Evolutionary conservation across 2,888 invertebrate genomes (phyloP).

Genomic region (Tipula unca): DNA sequence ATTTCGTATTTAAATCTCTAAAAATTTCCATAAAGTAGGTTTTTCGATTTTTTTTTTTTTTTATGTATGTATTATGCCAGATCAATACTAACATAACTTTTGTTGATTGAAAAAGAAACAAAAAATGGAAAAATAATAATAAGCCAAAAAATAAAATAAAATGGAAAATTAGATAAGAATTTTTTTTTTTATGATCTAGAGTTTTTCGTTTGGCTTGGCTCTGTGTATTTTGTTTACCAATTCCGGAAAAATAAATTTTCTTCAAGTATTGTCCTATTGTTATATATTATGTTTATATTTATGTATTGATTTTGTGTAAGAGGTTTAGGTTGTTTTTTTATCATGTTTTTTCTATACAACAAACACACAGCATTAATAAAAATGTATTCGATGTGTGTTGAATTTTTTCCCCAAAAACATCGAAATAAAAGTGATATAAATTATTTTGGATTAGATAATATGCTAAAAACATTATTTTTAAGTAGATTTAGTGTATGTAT

Average conservation of each 20-base stretch:
- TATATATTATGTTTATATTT: not conserved
- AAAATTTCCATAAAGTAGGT: not conserved
- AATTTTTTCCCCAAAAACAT: not conserved
- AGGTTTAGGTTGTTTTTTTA: not conserved
- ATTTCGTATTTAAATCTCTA: not conserved
- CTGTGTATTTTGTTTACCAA: slow-evolving; percentile 2
- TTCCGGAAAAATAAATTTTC: slow-evolving; percentile 14
- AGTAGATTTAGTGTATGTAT: not conserved
- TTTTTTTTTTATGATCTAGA: not conserved
- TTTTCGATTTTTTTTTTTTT: not conserved
- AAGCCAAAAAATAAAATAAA: not conserved
- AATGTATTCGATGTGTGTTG: not conserved
- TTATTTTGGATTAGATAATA: slow-evolving; percentile 14
- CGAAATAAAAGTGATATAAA: not conserved
- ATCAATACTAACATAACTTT: slow-evolving; percentile 14
- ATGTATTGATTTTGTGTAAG: not conserved
- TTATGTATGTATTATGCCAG: not conserved
- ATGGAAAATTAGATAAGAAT: slow-evolving; percentile 2
- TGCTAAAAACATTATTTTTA: not conserved
- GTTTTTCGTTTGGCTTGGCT: not conserved
- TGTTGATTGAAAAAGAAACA: not conserved
- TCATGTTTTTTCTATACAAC: not conserved
- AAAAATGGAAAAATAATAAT: not conserved
- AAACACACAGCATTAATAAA: not conserved
- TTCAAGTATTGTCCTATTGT: not conserved